Evolutionary conservation across 2,888 invertebrate genomes (phyloP).

Genomic region (Hypomecis atomaria): DNA sequence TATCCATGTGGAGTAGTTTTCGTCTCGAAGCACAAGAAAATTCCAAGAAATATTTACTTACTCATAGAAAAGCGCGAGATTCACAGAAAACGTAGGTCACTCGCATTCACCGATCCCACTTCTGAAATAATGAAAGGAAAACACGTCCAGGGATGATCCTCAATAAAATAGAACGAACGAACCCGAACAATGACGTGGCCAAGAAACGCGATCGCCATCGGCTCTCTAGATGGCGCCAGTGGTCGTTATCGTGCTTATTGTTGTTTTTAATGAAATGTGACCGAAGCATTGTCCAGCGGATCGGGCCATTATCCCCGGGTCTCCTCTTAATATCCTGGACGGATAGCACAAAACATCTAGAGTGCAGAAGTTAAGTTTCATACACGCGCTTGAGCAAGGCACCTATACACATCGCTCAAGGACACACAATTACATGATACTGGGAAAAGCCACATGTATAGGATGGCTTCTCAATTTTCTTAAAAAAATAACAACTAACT

Average conservation of each 20-base stretch:
- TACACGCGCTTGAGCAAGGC: no score
- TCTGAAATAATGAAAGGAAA: conserved; percentile 3
- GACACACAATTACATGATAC: no score
- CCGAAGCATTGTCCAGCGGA: conserved; percentile 71
- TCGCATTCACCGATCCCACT: not conserved
- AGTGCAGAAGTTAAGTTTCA: no score
- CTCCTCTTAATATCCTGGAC: conserved; percentile 64
- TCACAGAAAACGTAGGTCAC: not conserved
- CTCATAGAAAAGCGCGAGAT: not conserved
- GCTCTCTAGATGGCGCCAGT: conserved; percentile 43
- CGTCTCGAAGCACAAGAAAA: no score
- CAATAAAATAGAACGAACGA: conserved; percentile 27
- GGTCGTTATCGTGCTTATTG: conserved; percentile 70
- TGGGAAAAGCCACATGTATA: no score
- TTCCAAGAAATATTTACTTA: no score
- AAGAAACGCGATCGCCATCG: conserved; percentile 55
- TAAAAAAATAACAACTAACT: no score
- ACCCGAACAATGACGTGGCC: conserved; percentile 32
- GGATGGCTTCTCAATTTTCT: no score
- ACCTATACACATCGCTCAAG: no score
- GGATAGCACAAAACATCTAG: no score
- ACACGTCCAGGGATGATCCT: not conserved
- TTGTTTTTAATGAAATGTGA: conserved; percentile 78
- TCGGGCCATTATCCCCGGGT: conserved; percentile 69
- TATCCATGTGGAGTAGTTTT: no score